Evolutionary conservation across 1,140 invertebrate genomes (phyloP).

Genomic region (Drosophila elegans): DNA sequence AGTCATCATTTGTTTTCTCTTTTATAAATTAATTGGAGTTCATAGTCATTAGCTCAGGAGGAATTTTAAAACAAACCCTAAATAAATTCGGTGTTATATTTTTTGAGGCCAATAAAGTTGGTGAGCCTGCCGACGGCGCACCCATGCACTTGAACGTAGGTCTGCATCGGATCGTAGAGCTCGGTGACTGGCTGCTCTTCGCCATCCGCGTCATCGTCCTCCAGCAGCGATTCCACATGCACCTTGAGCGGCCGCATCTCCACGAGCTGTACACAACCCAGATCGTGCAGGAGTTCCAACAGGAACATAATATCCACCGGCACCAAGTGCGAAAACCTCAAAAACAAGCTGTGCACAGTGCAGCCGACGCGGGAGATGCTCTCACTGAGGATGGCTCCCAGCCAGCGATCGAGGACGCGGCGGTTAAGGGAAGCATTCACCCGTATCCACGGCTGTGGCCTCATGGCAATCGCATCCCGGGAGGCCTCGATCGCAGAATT

Average conservation of each 20-base stretch:
- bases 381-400: slow-evolving; percentile 88
- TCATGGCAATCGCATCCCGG: slow-evolving; percentile 73
- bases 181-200: slow-evolving; percentile 56
- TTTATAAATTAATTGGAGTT: not conserved
- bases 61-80: slow-evolving; percentile 16
- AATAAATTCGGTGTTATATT: slow-evolving; percentile 86
- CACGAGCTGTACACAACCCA: slow-evolving; percentile 62
- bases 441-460: slow-evolving; percentile 89
- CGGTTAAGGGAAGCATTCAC: slow-evolving; percentile 91
- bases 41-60: not conserved
- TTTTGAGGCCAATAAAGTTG: slow-evolving; percentile 87
- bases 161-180: slow-evolving; percentile 61
- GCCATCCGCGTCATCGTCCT: slow-evolving; percentile 46
- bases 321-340: slow-evolving; percentile 85
- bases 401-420: slow-evolving; percentile 88
- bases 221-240: slow-evolving; percentile 40
- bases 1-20: not conserved
- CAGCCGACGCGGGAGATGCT: slow-evolving; percentile 88
- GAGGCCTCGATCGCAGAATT: not conserved
- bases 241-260: slow-evolving; percentile 44
- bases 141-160: slow-evolving; percentile 55
- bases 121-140: slow-evolving; percentile 86
- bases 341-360: slow-evolving; percentile 86
- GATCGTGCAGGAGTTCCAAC: slow-evolving; percentile 62
- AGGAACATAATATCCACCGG: slow-evolving; percentile 80